Base-by-base conservation (phyloP, 1,140 invertebrate species). In the Aradophagus sp. region DNA sequence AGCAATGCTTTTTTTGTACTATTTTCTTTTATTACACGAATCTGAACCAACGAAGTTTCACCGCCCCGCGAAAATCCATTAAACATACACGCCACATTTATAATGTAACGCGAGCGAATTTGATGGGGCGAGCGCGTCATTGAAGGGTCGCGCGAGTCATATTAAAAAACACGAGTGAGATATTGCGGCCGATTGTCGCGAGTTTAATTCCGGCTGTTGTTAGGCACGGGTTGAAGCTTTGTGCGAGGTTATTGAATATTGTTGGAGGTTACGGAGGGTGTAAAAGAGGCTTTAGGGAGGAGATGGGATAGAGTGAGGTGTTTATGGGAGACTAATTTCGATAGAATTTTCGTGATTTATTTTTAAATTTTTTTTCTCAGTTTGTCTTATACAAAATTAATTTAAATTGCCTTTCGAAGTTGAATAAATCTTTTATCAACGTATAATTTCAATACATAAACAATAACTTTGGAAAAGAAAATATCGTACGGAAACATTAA, bases 11-110 rank as follows among this genome's bases (percentile, higher is more conserved):
- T 16, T 26, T 19, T 29, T 29, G 3, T 29, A n/a, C n/a, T n/a
- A n/a, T n/a, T 42, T 63, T 59, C 70, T 76, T 74, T 55, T 72
- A 53, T 67, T 59, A 44, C 68, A 52, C 48, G 42, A 62, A 74
- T 59, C 65, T 68, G 47, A 47, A 59, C 47, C 55, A 68, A 53
- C 65, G 53, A 68, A 68, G 63, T 67, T 58, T 58, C 52, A 42
- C 35, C 13, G 53, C 14, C n/a, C 53, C 47, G 65, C 41, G 47
- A 68, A 59, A 59, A 68, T 59, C 65, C 65, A 68, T 68, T 68
- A 68, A 68, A 68, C 55, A 59, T 68, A 53, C 55, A 53, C 14
- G 65, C 39, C 32, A 68, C 55, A 68, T 59, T 53, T 68, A 59
- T 68, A 68, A 68, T 68, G 41, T 59, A 67, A 67, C 53, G 19